Evolutionary conservation across 2,797 vertebrate genomes (phyloP).

Genomic region (Muraenolepis orangiensis): DNA sequence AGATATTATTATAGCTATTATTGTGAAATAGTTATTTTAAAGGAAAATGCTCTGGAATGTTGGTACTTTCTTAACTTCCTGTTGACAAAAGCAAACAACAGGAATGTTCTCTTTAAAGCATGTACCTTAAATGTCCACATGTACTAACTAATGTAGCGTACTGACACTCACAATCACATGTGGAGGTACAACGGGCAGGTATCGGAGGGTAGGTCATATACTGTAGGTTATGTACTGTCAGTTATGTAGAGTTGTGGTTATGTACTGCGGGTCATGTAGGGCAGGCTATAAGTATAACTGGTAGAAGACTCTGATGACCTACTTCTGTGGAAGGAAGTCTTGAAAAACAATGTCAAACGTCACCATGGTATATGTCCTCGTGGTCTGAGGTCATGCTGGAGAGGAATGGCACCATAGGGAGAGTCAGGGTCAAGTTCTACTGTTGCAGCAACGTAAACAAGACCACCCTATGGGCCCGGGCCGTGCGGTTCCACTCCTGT

Average conservation of each 20-base stretch:
- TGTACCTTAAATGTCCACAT: too few relatives aligned
- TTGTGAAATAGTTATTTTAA: not conserved
- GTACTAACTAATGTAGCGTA: too few relatives aligned
- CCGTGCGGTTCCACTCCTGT: not conserved
- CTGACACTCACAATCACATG: too few relatives aligned
- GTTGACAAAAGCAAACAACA: not conserved
- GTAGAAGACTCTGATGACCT: not conserved
- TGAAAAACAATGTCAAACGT: too few relatives aligned
- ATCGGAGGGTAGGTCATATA: too few relatives aligned
- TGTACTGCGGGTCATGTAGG: too few relatives aligned
- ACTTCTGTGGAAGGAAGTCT: not conserved
- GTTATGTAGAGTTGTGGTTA: too few relatives aligned
- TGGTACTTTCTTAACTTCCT: not conserved
- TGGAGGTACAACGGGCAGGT: too few relatives aligned
- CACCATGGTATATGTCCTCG: not conserved
- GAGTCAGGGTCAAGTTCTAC: not conserved
- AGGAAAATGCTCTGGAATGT: not conserved
- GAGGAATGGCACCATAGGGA: not conserved
- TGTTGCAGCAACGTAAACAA: not conserved
- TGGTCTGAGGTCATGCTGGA: not conserved
- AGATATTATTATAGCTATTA: too few relatives aligned
- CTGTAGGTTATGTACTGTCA: too few relatives aligned
- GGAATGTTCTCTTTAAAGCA: too few relatives aligned
- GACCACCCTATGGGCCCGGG: not conserved
- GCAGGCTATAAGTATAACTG: too few relatives aligned